Evolutionary conservation across 92 coral and sea anemone genomes (phyloP), one percentile per base, ranked within the genome.

Genomic region (Palythoa grandis): DNA sequence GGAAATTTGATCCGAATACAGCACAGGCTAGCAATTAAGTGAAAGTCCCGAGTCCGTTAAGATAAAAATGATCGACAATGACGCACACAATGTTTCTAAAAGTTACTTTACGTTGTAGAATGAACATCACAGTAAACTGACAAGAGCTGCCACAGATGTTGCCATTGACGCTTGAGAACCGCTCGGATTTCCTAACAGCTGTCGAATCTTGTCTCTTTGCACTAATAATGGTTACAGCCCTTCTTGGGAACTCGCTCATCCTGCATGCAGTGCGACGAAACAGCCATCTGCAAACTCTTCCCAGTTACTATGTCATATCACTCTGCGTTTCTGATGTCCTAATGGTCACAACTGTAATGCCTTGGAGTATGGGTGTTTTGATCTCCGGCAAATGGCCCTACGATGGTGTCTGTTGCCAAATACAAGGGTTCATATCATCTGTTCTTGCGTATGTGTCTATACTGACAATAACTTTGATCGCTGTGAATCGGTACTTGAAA

Each of bases 401-500:
- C 56, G 88, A 90, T 0, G 8, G 72, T 20, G 17, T 83, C 20
- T n/a, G 70, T 24, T 93, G 97, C 57, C 94, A 93, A 69, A 14
- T 93, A 3, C 94, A 93, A 66, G 97, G 97, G 19, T 85, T 92
- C 50, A 24, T 86, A 14, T 89, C 87, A 17, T 92, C 91, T 68
- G 94, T 88, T 29, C 70, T 94, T 43, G 94, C 92, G 22, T 89
- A 87, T 68, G 97, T 94, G 2, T 92, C 97, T 14, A 77, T 89
- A 76, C 82, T 86, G 52, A 90, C 95, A 7, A 90, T 94, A 69
- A 91, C 97, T 71, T 67, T 90, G 17, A 90, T 92, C 40, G 97
- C 97, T 14, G 86, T 92, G 3, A 94, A 94, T 82, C 90, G 97
- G 19, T 94, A 88, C 88, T 29, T 94, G 25, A 91, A 83, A 80